Evolutionary conservation across 2,888 invertebrate species (phyloP), one percentile per base, ranked within the genome.

Genomic region (Eueremaeus valkanovi): DNA sequence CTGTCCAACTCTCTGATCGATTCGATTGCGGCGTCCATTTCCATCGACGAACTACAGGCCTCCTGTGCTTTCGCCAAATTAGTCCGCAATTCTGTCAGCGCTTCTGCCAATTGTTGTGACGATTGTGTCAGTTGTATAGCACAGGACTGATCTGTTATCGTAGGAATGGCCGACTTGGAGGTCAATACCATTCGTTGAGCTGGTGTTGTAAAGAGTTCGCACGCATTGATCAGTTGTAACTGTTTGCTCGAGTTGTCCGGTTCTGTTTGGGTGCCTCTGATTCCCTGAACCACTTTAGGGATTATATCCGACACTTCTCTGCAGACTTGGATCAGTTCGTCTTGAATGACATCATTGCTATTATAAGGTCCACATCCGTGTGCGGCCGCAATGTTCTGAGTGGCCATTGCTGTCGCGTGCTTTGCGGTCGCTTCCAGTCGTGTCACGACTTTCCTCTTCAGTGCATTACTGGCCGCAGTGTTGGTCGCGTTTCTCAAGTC

Each of bases 351-450:
- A 55, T 86, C 85, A 82, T 91, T 92, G 72, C 87, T 86, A 83
- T 90, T 92, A 83, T 92, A 88, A 31, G 88, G 88, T 1, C 88
- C 88, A 0, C 92, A 92, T 80, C 90, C 90, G 79, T 93, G 92
- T 0, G 94, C 90, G 0, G 95, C 92, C 0, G 92, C 90, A 79
- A 96, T 90, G 80, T 94, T 90, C 83, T 97, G 96, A 0, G 93
- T 94, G 0, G 94, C 93, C 75, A 92, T 90, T 0, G 93, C 89
- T 0, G 93, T 91, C 0, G 93, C 92, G 80, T 92, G 90, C 78
- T 91, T 90, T 0, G 94, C 93, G 78, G 92, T 75, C 76, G 85
- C 84, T 82, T 88, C 87, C 0, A 88, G 84, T 74, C 88, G 85
- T 79, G 88, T 87, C 31, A 92, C 89, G n/a, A 91, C 84, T 81